Conservation (phyloP, 2,888 invertebrate genomes). For the Vesta saturnalis region DNA sequence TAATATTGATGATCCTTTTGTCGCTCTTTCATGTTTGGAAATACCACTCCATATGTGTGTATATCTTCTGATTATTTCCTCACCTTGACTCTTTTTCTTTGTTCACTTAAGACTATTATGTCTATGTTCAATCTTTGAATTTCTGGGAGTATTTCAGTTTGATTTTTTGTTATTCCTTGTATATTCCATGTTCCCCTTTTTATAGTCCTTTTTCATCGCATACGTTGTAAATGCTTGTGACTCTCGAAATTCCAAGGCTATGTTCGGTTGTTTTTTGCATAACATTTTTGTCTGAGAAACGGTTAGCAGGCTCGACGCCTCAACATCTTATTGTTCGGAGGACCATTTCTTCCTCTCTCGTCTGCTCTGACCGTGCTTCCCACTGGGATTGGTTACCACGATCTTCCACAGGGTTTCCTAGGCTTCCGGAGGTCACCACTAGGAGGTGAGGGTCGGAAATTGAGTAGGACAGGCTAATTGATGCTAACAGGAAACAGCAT, state of each 20-base stretch:
- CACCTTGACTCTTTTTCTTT: background rate
- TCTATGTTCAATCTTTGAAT: too few relatives aligned
- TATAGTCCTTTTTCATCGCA: background rate
- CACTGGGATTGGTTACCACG: constrained; percentile 23
- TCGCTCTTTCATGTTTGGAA: background rate
- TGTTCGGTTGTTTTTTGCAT: background rate
- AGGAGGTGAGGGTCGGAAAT: constrained; percentile 19
- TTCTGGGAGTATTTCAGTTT: background rate
- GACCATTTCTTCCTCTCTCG: constrained; percentile 20
- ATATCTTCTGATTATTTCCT: background rate
- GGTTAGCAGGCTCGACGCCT: background rate
- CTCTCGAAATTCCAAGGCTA: background rate
- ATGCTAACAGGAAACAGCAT: background rate
- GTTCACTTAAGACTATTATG: too few relatives aligned
- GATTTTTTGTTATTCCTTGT: too few relatives aligned
- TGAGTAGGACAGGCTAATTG: constrained; percentile 16
- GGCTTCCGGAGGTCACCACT: constrained; percentile 22
- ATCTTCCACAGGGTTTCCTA: constrained; percentile 21
- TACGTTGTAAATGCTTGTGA: background rate
- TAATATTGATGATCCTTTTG: background rate
- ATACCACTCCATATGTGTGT: too few relatives aligned
- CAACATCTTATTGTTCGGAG: constrained; percentile 9
- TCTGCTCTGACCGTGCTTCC: constrained; percentile 20
- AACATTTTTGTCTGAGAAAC: background rate
- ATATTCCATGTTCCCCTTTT: background rate